Conservation (phyloP, 2,888 invertebrate species). For the Minunthozetes semirufus region DNA sequence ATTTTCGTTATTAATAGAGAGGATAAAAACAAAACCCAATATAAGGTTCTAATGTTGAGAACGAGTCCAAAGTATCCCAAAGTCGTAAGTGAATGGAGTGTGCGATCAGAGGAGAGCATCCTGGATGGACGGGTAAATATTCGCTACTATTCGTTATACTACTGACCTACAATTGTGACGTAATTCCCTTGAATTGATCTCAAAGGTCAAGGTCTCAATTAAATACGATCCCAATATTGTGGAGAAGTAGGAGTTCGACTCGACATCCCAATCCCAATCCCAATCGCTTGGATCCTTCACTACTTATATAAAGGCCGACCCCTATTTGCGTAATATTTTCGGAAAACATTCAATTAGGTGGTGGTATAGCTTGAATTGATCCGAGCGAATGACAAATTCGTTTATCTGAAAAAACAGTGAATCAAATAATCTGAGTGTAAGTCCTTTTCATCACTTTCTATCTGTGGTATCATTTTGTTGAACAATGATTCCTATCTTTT, state of each 20-base stretch:
- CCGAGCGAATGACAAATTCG: not conserved
- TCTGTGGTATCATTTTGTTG: not conserved
- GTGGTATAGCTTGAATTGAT: not conserved
- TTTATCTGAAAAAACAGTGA: not conserved
- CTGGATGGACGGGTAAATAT: constrained; percentile 24
- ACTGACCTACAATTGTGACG: constrained; percentile 27
- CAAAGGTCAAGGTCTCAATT: constrained; percentile 29
- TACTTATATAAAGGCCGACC: constrained; percentile 21
- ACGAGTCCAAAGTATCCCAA: constrained; percentile 5
- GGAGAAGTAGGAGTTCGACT: constrained; percentile 20
- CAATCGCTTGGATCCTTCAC: not conserved
- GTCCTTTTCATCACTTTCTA: not conserved
- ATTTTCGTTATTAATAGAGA: not conserved
- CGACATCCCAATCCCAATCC: not conserved
- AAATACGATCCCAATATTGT: constrained; percentile 16
- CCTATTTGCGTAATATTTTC: not conserved
- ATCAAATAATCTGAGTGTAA: not conserved
- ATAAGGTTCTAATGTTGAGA: not conserved
- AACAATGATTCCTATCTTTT: not conserved
- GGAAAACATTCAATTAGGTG: not conserved
- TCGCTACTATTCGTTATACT: constrained; percentile 12
- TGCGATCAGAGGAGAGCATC: not conserved
- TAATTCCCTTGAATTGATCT: not conserved
- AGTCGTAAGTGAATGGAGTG: not conserved
- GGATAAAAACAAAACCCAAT: not conserved